Evolutionary conservation across 2,888 invertebrate genomes (phyloP), one percentile per base, ranked within the genome.

Genomic region (Diplazon laetatorius): DNA sequence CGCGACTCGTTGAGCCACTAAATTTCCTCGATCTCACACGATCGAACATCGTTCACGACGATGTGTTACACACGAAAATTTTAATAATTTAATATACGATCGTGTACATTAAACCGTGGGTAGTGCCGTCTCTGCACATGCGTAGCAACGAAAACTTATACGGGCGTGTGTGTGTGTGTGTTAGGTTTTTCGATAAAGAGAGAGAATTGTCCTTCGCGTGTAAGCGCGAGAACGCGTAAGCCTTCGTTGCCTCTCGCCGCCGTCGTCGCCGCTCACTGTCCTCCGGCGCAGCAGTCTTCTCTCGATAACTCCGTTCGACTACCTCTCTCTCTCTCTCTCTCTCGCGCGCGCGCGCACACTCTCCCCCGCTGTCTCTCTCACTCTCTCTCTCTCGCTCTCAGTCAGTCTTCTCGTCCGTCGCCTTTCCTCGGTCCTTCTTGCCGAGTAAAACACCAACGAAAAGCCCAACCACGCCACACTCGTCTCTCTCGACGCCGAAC

Each of bases 91-190:
- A n/a, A n/a, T n/a, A n/a, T n/a, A n/a, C n/a, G n/a, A n/a, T n/a
- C n/a, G n/a, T n/a, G n/a, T n/a, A n/a, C n/a, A n/a, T n/a, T n/a
- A n/a, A n/a, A n/a, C n/a, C n/a, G n/a, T n/a, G n/a, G n/a, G n/a
- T n/a, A n/a, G n/a, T n/a, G n/a, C n/a, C 30, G 30, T 62, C 78
- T 76, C 50, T 72, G 78, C 80, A 59, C 73, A 75, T 72, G 74
- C 80, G 77, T 78, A 76, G 0, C 18, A 35, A 20, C 30, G 16
- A 18, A n/a, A 48, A 14, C 39, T n/a, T n/a, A n/a, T n/a, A n/a
- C n/a, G n/a, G n/a, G n/a, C n/a, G n/a, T n/a, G n/a, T n/a, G n/a
- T n/a, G n/a, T n/a, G n/a, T n/a, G n/a, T n/a, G n/a, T n/a, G n/a
- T 16, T 12, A 18, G 50, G 12, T 25, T 22, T 35, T 55, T 37